phyloP scores from a whole-genome alignment of 2,797 vertebrate genomes.

The Galago senegalensis region DNA sequence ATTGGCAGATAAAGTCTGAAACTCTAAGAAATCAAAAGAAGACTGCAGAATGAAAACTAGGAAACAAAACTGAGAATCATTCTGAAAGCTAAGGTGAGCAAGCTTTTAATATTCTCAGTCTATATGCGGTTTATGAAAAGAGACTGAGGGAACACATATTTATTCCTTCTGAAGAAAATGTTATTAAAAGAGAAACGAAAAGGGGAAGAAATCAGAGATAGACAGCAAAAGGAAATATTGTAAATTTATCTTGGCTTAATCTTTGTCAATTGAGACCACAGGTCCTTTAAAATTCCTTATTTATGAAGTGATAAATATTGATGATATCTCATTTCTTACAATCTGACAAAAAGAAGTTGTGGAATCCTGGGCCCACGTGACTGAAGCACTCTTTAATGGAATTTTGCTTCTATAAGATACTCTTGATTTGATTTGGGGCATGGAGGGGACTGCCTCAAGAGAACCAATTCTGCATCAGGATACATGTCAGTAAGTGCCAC shows the following conservation, averaged over 20 bases:
- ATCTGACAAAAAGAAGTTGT: not conserved
- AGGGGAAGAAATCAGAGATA: conserved; percentile 23
- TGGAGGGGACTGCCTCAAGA: not conserved
- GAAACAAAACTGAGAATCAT: not conserved
- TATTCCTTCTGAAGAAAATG: conserved; percentile 18
- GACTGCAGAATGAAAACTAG: not conserved
- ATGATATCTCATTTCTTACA: not conserved
- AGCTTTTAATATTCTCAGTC: not conserved
- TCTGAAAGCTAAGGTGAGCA: not conserved
- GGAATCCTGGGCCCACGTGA: not conserved
- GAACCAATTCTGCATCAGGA: not conserved
- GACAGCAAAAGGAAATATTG: not conserved
- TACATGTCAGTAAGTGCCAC: not conserved
- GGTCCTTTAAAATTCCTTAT: not conserved
- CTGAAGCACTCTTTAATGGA: not conserved
- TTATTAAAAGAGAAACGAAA: conserved; percentile 21
- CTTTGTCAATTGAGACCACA: conserved; percentile 32
- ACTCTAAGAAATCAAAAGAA: conserved; percentile 67
- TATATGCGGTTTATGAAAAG: not conserved
- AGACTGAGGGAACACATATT: not conserved
- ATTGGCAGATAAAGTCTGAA: conserved; percentile 66
- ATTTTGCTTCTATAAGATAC: conserved; percentile 44
- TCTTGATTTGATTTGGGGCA: not conserved
- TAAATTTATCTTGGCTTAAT: conserved; percentile 24
- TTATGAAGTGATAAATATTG: conserved; percentile 12